These are phyloP conservation scores for Lepidothrix coronata DNA, from an alignment of 2,113 vertebrate genomes.

Conservation along the genomic window DNA sequence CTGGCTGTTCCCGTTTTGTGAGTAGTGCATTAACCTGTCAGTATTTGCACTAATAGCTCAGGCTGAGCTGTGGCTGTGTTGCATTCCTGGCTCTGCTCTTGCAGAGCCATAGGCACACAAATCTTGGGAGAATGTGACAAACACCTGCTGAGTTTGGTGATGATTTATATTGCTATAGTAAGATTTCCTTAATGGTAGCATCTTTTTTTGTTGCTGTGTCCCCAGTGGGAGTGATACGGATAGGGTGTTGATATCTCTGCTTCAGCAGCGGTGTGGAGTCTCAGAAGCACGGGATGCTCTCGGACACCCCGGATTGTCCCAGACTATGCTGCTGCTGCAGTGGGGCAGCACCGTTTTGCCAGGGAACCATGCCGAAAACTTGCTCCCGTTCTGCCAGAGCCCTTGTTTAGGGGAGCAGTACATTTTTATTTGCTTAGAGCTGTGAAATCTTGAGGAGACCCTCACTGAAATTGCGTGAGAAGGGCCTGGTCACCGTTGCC, in stretches of 20 bases:
- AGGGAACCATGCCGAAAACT: neutral
- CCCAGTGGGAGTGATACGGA: fast-evolving
- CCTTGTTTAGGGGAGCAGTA: neutral
- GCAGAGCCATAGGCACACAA: neutral
- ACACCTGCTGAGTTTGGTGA: neutral
- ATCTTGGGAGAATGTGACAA: fast-evolving
- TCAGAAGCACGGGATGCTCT: neutral
- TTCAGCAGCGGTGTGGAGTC: neutral
- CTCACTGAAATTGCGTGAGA: neutral
- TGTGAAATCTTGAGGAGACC: neutral
- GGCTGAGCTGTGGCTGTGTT: neutral
- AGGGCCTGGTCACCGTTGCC: neutral
- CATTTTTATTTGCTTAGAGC: neutral
- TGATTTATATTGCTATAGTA: neutral
- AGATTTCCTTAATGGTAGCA: neutral
- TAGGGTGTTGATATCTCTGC: neutral
- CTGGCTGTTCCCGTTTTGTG: neutral
- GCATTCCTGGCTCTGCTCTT: neutral
- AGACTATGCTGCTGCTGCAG: neutral
- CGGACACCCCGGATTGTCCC: neutral
- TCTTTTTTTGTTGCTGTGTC: neutral
- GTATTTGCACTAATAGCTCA: neutral
- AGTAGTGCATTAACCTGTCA: neutral
- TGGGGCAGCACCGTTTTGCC: neutral
- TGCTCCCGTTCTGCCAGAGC: neutral